phyloP scores from a whole-genome alignment of 2,888 invertebrate genomes.

The Leucoma salicis region DNA sequence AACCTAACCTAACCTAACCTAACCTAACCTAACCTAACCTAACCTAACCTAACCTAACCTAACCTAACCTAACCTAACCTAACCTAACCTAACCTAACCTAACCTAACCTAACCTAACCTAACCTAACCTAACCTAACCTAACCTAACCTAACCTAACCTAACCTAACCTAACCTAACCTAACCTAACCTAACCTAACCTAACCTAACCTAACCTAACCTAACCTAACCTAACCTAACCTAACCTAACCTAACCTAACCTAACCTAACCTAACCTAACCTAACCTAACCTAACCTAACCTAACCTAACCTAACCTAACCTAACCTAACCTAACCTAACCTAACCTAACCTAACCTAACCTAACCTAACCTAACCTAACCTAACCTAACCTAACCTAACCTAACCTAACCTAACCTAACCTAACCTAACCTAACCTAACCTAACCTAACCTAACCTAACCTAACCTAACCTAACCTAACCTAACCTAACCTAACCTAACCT shows the following conservation, averaged over 20 bases:
- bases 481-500: conserved; percentile 15
- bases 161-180: no score
- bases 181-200: no score
- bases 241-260: conserved; percentile 9
- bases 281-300: conserved; percentile 14
- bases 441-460: conserved; percentile 12
- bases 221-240: no score
- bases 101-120: no score
- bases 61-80: no score
- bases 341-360: conserved; percentile 14
- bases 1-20: no score
- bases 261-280: conserved; percentile 12
- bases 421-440: conserved; percentile 16
- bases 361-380: conserved; percentile 14
- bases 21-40: no score
- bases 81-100: no score
- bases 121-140: no score
- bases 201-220: no score
- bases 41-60: no score
- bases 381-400: conserved; percentile 15
- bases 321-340: conserved; percentile 9
- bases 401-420: conserved; percentile 17
- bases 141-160: no score
- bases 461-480: conserved; percentile 12
- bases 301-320: conserved; percentile 12